Conservation (phyloP, 2,888 invertebrate species). For the Andricus curvator region DNA sequence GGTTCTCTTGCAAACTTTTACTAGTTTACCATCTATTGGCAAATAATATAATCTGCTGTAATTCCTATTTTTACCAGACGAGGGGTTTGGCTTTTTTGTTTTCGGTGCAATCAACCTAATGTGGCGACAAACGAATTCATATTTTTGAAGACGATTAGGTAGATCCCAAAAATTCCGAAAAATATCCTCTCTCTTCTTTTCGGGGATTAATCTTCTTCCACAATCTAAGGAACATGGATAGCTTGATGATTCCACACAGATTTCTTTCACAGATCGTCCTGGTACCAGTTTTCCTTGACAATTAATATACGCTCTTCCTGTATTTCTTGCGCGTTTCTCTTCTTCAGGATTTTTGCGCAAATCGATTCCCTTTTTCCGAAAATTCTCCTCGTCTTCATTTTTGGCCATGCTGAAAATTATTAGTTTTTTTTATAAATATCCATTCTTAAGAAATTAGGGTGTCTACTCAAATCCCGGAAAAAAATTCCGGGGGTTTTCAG, state of each 20-base stretch:
- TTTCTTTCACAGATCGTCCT: neutral
- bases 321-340: neutral
- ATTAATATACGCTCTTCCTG: neutral
- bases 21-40: neutral
- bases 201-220: neutral
- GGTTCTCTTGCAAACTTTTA: neutral
- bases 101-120: neutral
- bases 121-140: neutral
- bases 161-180: neutral
- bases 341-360: neutral
- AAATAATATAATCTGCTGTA: neutral
- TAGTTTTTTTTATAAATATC: too few relatives aligned
- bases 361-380: neutral
- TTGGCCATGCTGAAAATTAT: too few relatives aligned
- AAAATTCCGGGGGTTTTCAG: too few relatives aligned
- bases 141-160: neutral
- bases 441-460: too few relatives aligned
- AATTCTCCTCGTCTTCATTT: too few relatives aligned
- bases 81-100: neutral
- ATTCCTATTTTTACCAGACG: neutral
- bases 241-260: neutral
- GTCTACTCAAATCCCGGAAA: too few relatives aligned
- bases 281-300: neutral
- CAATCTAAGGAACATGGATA: neutral
- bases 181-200: neutral